phyloP scores from a whole-genome alignment of 1,140 invertebrate genomes.

The Ganaspis sp. region DNA sequence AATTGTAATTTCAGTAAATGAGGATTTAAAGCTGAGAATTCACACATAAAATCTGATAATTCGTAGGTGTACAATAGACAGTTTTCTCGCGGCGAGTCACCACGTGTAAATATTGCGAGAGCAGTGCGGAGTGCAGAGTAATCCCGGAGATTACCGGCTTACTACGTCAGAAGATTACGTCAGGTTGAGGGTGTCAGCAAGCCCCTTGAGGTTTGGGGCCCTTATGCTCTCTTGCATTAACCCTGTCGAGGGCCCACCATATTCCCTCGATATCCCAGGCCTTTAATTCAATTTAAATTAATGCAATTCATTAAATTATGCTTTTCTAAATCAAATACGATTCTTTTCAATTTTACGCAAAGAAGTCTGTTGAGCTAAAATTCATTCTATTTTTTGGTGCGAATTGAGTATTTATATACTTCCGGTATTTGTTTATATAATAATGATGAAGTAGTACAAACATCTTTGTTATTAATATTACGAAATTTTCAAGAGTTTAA shows the following conservation, averaged over 20 bases:
- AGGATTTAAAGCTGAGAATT: neutral
- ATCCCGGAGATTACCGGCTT: constrained; percentile 76
- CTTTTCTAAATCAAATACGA: too few species aligned
- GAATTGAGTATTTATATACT: too few species aligned
- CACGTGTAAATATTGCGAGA: constrained; percentile 66
- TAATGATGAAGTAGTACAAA: too few species aligned
- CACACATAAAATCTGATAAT: constrained; percentile 18
- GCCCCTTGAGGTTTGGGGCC: constrained; percentile 60
- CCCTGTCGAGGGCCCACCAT: constrained; percentile 32
- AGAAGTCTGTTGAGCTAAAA: too few species aligned
- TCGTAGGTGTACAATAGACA: constrained; percentile 26
- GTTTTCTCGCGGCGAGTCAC: constrained; percentile 60
- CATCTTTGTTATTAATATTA: too few species aligned
- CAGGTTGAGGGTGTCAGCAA: constrained; percentile 75
- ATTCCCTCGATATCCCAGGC: neutral
- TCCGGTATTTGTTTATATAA: too few species aligned
- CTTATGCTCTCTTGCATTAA: constrained; percentile 45
- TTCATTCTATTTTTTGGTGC: too few species aligned
- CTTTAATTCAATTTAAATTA: neutral
- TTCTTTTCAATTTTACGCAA: too few species aligned
- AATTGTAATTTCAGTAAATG: neutral
- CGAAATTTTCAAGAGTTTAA: too few species aligned
- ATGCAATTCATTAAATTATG: too few species aligned
- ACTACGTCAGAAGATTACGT: constrained; percentile 76
- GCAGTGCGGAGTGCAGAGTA: constrained; percentile 68